A percentile compares a stretch with the other conserved stretches of the same genome.
Conservation (phyloP, 2,797 vertebrate species). For the Macropodus opercularis region DNA sequence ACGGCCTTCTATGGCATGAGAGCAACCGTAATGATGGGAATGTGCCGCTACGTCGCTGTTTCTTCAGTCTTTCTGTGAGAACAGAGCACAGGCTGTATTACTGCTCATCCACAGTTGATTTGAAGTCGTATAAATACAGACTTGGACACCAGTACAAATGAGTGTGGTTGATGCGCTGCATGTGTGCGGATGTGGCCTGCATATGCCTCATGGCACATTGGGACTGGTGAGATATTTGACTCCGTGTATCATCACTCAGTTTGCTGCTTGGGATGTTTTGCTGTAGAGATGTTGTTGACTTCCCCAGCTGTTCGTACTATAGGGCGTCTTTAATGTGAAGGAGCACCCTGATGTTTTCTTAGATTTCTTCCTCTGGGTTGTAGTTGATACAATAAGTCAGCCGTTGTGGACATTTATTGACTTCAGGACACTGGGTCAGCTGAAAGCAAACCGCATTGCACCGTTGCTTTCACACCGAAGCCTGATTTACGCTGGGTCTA, state of each 20-base stretch:
- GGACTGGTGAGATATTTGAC: slow-evolving; percentile 28
- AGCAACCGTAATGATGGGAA: slow-evolving; percentile 48
- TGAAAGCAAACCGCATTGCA: not conserved
- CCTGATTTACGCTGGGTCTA: not conserved
- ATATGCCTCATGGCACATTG: slow-evolving; percentile 13
- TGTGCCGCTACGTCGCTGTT: not conserved
- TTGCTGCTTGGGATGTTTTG: not conserved
- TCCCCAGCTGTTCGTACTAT: not conserved
- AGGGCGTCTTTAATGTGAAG: slow-evolving; percentile 14
- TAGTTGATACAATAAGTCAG: not conserved
- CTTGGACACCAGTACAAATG: not conserved
- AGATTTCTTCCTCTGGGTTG: not conserved
- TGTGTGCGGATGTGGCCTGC: slow-evolving; percentile 9
- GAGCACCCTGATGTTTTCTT: slow-evolving; percentile 4
- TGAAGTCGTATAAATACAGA: slow-evolving; percentile 30
- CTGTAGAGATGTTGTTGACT: slow-evolving; percentile 3
- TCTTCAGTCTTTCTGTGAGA: slow-evolving; percentile 8
- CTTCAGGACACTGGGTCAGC: not conserved
- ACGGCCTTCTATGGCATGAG: slow-evolving; percentile 34
- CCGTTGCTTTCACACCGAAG: not conserved
- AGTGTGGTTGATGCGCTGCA: slow-evolving; percentile 9
- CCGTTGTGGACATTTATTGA: slow-evolving; percentile 5
- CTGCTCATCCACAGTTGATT: slow-evolving; percentile 5
- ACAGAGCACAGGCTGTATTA: not conserved
- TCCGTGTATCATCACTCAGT: slow-evolving; percentile 17